Evolutionary conservation across 2,113 vertebrate genomes (phyloP), one percentile per base, ranked within the genome.

Genomic region (Tychaedon coryphoeus): DNA sequence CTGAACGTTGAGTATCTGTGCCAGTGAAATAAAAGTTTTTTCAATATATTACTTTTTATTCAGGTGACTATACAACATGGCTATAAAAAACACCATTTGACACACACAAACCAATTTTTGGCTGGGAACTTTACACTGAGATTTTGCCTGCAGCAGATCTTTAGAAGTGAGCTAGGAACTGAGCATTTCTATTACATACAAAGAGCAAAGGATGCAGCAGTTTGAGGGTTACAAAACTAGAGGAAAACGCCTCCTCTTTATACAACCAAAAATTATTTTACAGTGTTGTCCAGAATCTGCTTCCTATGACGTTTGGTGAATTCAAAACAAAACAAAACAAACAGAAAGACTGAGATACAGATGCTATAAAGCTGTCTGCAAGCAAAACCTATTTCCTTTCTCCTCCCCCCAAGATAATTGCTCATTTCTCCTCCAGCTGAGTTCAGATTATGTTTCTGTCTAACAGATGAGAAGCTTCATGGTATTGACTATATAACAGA

Each of bases 381-480:
- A 96, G 97, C 70, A 97, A 95, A 96, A 90, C 20, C 56, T 60
- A 94, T 78, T 95, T 96, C 94, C 94, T 86, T 92, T 88, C 85
- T 84, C 92, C 70, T 86, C 82, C 77, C 71, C 76, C n/a, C 28
- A 25, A 67, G 61, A 87, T 96, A 96, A 96, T 96, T 95, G 86
- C 91, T 96, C 76, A 77, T 95, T 97, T 96, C 92, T 96, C 90
- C 56, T 75, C 87, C 95, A 97, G 86, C 94, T 96, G 93, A 96
- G 34, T 90, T 93, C 81, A 78, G 84, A 95, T 96, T 94, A 84
- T 69, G 33, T 93, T 93, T 93, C 95, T 96, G 92, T 79, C 88
- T 89, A 94, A 76, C 67, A 90, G 80, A 94, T 88, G 82, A 86
- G 69, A 73, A 93, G 51, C 61, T 95, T 93, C 86, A 78, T 54